Evolutionary conservation across 2,797 vertebrate genomes (phyloP), one percentile per base, ranked within the genome.

Genomic region (Hyperoplus lanceolatus): DNA sequence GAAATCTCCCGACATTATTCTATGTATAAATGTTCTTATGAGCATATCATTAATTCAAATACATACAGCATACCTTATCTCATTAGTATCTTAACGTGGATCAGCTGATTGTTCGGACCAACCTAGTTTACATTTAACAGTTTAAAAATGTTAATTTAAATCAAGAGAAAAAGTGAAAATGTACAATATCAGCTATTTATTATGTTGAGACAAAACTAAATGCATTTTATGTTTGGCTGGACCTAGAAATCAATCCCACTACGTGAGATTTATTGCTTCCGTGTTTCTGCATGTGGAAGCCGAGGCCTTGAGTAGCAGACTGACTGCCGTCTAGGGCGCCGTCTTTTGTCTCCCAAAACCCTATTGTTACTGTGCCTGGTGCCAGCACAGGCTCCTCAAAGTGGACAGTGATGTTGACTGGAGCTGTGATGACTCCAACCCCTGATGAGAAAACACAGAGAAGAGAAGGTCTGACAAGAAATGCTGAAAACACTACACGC

Each of bases 371-470:
- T 63, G 68, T 87, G n/a, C 81, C 82, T 8, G 84, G 85, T 9
- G 73, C 50, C 29, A 36, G 15, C 58, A 84, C 74, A 74, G 89
- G 81, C 64, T 88, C 83, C 16, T 61, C 62, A 64, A 94, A 94
- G 3, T 77, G 85, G 50, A 66, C 90, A 0, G 72, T 80, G 82
- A 94, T 0, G 8, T 14, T 83, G 48, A 91, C 14, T 0, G 94
- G 93, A 80, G 94, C 88, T 41, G 87, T 86, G 74, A 95, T 66
- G 50, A 85, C 82, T 21, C 76, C 85, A 2, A 86, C 88, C 6
- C 93, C 94, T 95, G 80, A 39, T n/a, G 65, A 82, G 4, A 77
- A 4, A 83, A 75, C 65, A 75, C 18, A 75, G 39, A 11, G 49
- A 73, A 21, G n/a, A 67, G 1, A 36, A 18, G 4, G 8, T 65